Evolutionary conservation across 2,113 vertebrate species (phyloP).

Genomic region (Eira barbara): DNA sequence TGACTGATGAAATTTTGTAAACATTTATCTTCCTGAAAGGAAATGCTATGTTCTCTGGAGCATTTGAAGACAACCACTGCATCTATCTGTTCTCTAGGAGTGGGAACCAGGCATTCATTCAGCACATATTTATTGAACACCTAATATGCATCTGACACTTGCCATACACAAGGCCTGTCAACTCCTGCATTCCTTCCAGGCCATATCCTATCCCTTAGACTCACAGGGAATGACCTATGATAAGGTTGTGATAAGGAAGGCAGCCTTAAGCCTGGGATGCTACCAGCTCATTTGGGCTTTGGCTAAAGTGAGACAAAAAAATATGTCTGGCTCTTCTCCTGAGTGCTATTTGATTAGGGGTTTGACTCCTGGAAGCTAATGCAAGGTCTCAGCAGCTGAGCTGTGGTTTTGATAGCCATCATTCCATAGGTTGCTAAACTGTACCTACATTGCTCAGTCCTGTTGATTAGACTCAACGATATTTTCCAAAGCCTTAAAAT

Average conservation of each 20-base stretch:
- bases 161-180: not conserved
- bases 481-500: not conserved
- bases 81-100: not conserved
- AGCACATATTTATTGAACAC: not conserved
- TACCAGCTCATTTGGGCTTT: not conserved
- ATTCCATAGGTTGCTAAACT: not conserved
- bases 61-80: not conserved
- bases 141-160: not conserved
- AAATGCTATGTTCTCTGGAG: not conserved
- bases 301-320: not conserved
- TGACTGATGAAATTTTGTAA: not conserved
- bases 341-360: not conserved
- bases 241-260: not conserved
- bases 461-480: not conserved
- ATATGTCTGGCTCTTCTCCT: not conserved
- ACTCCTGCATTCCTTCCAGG: not conserved
- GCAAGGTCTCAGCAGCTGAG: not conserved
- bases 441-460: not conserved
- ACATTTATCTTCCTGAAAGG: not conserved
- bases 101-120: not conserved
- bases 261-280: not conserved
- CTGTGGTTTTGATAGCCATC: not conserved
- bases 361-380: not conserved
- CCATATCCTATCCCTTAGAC: not conserved
- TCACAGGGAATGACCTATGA: not conserved